Evolutionary conservation across 2,888 invertebrate genomes (phyloP).

Genomic region (Junonia oenone): DNA sequence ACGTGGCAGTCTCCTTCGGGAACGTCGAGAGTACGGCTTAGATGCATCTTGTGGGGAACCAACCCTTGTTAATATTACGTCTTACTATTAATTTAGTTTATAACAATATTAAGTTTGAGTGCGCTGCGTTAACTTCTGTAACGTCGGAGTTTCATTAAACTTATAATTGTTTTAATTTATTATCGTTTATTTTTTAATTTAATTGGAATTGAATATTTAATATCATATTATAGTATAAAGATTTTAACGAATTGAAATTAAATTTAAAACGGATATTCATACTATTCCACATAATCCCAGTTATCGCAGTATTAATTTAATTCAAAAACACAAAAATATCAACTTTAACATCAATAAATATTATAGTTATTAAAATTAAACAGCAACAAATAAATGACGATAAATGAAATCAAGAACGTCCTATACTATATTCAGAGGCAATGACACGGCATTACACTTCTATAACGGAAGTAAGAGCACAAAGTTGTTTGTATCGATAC

Average conservation of each 20-base stretch:
- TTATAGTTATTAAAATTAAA: neutral
- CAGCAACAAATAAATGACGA: too few relatives aligned
- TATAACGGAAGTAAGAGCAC: conserved; percentile 20
- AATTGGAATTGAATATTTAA: too few relatives aligned
- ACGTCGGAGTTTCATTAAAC: neutral
- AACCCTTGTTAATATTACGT: conserved; percentile 60
- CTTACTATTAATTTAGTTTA: conserved; percentile 64
- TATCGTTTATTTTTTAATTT: neutral
- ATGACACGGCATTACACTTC: conserved; percentile 24
- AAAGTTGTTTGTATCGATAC: conserved; percentile 32
- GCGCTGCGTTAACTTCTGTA: conserved; percentile 18
- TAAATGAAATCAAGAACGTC: neutral
- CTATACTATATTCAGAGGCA: conserved; percentile 13
- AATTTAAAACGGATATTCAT: too few relatives aligned
- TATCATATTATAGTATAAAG: too few relatives aligned
- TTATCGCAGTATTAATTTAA: too few relatives aligned
- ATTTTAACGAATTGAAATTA: too few relatives aligned
- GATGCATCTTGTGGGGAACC: conserved; percentile 68
- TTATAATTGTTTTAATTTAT: neutral
- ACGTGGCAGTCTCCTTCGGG: conserved; percentile 62
- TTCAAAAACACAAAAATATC: too few relatives aligned
- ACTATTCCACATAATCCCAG: too few relatives aligned
- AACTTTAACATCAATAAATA: too few relatives aligned
- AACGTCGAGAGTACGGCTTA: conserved; percentile 56
- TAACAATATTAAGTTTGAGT: conserved; percentile 42